A percentile compares a stretch with the other conserved stretches of the same genome.
Evolutionary conservation across 37 sponge, comb jelly and placozoan genomes (phyloP).

Genomic region (Ephydatia muelleri): DNA sequence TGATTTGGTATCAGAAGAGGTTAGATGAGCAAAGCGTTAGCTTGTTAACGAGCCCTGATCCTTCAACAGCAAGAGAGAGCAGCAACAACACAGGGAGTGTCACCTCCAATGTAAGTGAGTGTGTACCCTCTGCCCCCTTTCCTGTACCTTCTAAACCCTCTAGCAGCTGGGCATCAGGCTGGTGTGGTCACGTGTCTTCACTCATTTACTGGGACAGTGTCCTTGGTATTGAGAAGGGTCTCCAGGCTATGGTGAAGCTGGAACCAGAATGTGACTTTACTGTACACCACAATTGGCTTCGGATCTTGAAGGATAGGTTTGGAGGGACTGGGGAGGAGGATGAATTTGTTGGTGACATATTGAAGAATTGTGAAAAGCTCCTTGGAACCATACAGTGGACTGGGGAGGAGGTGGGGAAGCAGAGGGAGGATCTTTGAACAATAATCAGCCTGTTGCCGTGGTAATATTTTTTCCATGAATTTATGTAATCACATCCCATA

Average conservation of each 20-base stretch:
- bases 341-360: conserved; percentile 5
- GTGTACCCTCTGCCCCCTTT: background rate
- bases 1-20: conserved; percentile 53
- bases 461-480: no score
- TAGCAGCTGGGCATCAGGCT: conserved; percentile 9
- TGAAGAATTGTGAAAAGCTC: conserved; percentile 18
- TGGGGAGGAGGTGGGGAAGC: background rate
- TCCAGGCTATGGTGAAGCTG: background rate
- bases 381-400: conserved; percentile 20
- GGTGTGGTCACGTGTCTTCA: conserved; percentile 46
- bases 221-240: conserved; percentile 23
- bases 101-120: background rate
- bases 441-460: no score
- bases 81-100: background rate
- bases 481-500: no score
- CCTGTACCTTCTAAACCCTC: background rate
- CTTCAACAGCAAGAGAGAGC: background rate
- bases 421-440: background rate
- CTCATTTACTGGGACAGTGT: conserved; percentile 18
- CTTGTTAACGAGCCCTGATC: background rate
- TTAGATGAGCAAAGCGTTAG: background rate
- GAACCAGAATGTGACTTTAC: conserved; percentile 19
- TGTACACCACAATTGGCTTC: conserved; percentile 19
- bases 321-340: conserved; percentile 11
- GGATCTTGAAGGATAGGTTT: background rate